Base-by-base conservation (phyloP, 1,140 invertebrate species). In the Carposina sasakii region DNA sequence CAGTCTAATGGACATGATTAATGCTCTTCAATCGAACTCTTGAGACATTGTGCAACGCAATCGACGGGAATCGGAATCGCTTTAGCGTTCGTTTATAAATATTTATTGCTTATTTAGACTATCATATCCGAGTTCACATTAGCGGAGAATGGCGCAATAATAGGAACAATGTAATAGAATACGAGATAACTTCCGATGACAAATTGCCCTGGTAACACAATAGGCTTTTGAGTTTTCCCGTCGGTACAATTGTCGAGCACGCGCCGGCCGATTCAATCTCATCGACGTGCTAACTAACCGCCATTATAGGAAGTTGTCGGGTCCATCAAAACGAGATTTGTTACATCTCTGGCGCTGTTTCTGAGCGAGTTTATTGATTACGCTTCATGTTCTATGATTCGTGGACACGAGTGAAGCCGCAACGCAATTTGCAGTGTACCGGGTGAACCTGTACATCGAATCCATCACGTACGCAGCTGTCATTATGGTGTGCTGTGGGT, bases 391-490 rank as follows among this genome's bases (percentile, higher is more conserved):
- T n/a, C n/a, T n/a, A n/a, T 47, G 43, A 57, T 60, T 37, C 50
- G 57, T 63, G 63, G 60, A 59, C 61, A 67, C 60, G 57, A 48
- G 61, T 73, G 65, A 65, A 72, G 68, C 72, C 74, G 57, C 72
- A 79, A 75, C 47, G 64, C 61, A 77, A 81, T 77, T 78, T 78
- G 53, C 67, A 62, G 59, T 52, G 40, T 34, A 50, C 53, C 64
- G 49, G 52, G 56, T 54, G 52, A 78, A 78, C 68, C 71, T 74
- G 67, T 75, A 79, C 77, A 79, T 73, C 63, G 66, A 72, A 78
- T 78, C 67, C 68, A 76, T 75, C 71, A 73, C 67, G 76, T 70
- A 70, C 63, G 60, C 54, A 28, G 57, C 60, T 63, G 67, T 71
- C 67, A 77, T 76, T 74, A 77, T 57, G 56, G 57, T 48, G 58